Conservation (phyloP, 1,140 invertebrate species). For the Pseudomyrmex concolor region DNA sequence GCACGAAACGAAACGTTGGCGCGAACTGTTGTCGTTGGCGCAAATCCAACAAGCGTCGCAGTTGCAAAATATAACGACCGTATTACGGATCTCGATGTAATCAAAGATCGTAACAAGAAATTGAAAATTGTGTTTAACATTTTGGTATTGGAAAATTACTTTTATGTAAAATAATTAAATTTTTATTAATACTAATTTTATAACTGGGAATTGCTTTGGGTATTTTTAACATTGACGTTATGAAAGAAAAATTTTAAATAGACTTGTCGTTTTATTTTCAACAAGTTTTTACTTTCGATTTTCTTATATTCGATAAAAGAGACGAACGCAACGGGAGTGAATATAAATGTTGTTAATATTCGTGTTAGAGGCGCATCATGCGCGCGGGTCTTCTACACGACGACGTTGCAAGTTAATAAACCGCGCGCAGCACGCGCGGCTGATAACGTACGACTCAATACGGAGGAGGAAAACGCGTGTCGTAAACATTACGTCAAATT, state of each 20-base stretch:
- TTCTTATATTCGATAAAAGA: too few species aligned
- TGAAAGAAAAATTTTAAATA: too few species aligned
- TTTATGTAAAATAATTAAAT: not conserved
- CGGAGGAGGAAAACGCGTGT: not conserved
- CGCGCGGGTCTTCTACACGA: too few species aligned
- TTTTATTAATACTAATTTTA: not conserved
- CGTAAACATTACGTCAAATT: constrained; percentile 24
- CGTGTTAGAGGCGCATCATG: too few species aligned
- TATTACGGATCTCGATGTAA: not conserved
- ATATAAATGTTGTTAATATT: too few species aligned
- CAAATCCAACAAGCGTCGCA: not conserved
- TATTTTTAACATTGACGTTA: too few species aligned
- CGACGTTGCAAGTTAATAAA: too few species aligned
- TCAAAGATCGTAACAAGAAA: not conserved
- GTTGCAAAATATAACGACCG: not conserved
- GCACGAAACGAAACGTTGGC: not conserved
- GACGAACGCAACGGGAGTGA: too few species aligned
- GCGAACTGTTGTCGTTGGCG: not conserved
- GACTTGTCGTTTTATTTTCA: too few species aligned
- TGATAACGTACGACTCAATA: constrained; percentile 31
- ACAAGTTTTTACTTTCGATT: too few species aligned
- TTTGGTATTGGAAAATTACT: not conserved
- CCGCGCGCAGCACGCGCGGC: not conserved
- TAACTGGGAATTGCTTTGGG: too few species aligned
- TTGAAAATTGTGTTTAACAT: not conserved